Evolutionary conservation across 2,888 invertebrate genomes (phyloP), one percentile per base, ranked within the genome.

Genomic region (Xestia xanthographa): DNA sequence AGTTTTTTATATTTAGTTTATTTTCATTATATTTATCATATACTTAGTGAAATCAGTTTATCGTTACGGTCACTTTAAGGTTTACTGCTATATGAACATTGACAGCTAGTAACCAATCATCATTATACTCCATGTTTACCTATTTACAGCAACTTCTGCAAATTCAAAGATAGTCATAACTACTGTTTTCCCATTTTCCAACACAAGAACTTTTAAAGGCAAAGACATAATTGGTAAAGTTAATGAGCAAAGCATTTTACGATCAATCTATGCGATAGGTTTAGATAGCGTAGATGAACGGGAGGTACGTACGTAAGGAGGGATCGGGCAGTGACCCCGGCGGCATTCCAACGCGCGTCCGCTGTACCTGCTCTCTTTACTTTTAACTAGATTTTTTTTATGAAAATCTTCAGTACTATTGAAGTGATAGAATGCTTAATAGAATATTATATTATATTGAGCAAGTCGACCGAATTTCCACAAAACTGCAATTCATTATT

Each of bases 221-320:
- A 84, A 78, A 80, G 71, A 76, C 34, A 75, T 84, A 86, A 91
- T 91, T 92, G 86, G 87, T 88, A 85, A 83, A 92, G 88, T 90
- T 92, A 93, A 92, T 93, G 91, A 92, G 90, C 87, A 91, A 90
- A 90, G 86, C 84, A 77, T 87, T 92, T 90, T 91, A 92, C 91
- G 93, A 95, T 95, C 94, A 94, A 95, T 95, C 95, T 95, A 94
- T 92, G 89, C 92, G 94, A 95, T 96, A 93, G 93, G 93, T 92
- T 94, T 93, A 93, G 95, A 95, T 94, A 87, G 92, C 88, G 87
- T 91, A 92, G 93, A 93, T 93, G 91, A 90, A 87, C 80, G 87
- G 90, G 74, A 86, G 73, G 88, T 90, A 34, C 34, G 34, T 34
- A 80, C 88, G 87, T 91, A 91, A 91, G 90, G 90, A 92, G 94